Evolutionary conservation across 2,113 vertebrate species (phyloP).

Genomic region (Dromiciops gliroides): DNA sequence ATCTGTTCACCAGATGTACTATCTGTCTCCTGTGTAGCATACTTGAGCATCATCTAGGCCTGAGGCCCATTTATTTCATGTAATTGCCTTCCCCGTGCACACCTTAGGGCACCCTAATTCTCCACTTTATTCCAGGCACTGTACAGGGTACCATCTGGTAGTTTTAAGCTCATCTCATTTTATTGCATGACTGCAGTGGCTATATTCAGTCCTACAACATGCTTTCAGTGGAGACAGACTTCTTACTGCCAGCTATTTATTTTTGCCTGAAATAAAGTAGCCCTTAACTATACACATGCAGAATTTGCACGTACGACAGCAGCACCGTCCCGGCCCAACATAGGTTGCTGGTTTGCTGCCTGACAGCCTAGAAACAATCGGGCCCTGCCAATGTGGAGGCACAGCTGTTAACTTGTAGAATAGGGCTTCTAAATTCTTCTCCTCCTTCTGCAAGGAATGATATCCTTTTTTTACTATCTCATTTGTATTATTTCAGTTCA

Average conservation of each 20-base stretch:
- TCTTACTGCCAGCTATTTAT: slow-evolving; percentile 84
- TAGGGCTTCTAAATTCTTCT: slow-evolving; percentile 78
- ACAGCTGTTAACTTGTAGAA: slow-evolving; percentile 73
- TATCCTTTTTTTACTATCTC: slow-evolving; percentile 81
- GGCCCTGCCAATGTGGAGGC: slow-evolving; percentile 44
- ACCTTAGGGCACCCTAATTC: slow-evolving; percentile 98
- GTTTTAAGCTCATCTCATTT: slow-evolving; percentile 89
- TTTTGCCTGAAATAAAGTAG: slow-evolving; percentile 84
- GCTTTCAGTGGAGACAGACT: slow-evolving; percentile 79
- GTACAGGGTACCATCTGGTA: slow-evolving; percentile 98
- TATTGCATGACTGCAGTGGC: slow-evolving; percentile 81
- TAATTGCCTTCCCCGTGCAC: slow-evolving; percentile 97
- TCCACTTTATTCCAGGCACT: slow-evolving; percentile 98
- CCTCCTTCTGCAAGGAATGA: slow-evolving; percentile 77
- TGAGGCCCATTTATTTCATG: slow-evolving; percentile 98
- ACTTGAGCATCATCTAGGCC: slow-evolving; percentile 91
- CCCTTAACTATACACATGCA: slow-evolving; percentile 78
- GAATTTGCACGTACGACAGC: slow-evolving; percentile 76
- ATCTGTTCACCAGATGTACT: slow-evolving; percentile 93
- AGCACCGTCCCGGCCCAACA: slow-evolving; percentile 69
- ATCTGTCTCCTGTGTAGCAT: slow-evolving; percentile 91
- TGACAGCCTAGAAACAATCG: slow-evolving; percentile 61
- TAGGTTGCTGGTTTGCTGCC: slow-evolving; percentile 72
- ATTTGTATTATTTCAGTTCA: slow-evolving; percentile 85
- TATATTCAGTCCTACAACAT: slow-evolving; percentile 77